Evolutionary conservation across 2,797 vertebrate species (phyloP), one percentile per base, ranked within the genome.

Genomic region (Columba guinea): DNA sequence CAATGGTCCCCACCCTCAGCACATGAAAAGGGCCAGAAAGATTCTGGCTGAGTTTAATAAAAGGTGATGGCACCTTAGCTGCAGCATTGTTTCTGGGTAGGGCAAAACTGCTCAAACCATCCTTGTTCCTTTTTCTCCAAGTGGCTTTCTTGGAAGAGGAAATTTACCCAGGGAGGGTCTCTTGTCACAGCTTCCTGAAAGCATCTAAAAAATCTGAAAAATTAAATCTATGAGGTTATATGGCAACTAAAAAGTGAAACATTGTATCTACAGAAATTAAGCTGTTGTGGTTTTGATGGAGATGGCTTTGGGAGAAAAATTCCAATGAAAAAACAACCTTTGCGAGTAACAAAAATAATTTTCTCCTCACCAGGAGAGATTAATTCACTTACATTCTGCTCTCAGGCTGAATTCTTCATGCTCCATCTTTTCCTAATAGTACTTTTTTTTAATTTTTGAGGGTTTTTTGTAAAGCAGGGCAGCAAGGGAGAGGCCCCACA

Each of bases 121-220:
- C 64, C 95, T 92, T 83, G 87, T 87, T 95, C 75, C 12, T 68
- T 56, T 84, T 87, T 85, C 89, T 84, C 53, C 1, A 65, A 87
- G 87, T 64, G 60, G 84, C 18, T 94, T 93, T 96, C 87, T 94
- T 95, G 79, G 92, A 94, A 92, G 60, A 90, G 59, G 74, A 92
- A 89, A 89, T 93, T 77, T 80, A 77, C 64, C 94, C 90, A 90
- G 81, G 90, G 89, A 96, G 84, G 81, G 78, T 95, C 81, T 89
- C 71, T 71, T 83, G 71, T 97, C 94, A 97, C 94, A 95, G 84
- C 86, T 93, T 96, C 84, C 93, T 93, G 68, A 96, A 96, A 95
- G 90, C 90, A 96, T 95, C 89, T 92, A 51, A 96, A 96, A 96
- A 94, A 91, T 96, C 84, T 93, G 71, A 81, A 89, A 95, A 95